A percentile compares a stretch with the other conserved stretches of the same genome.
These are phyloP conservation scores for Brachyptera risi DNA, from an alignment of 2,888 invertebrate species.

Conservation along the genomic window DNA sequence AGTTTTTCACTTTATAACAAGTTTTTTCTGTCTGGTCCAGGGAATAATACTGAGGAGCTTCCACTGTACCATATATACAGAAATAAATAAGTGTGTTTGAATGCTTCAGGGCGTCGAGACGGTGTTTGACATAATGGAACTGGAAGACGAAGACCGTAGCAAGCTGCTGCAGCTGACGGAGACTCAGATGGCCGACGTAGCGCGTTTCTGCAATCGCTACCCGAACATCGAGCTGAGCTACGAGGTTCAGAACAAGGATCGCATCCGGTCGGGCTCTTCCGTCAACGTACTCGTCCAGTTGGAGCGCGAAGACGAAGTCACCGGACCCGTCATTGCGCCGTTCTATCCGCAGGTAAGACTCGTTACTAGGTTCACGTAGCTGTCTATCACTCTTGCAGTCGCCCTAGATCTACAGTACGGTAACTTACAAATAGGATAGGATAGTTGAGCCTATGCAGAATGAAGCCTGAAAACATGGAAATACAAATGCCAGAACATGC, in stretches of 20 bases:
- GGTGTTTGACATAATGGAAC: slow-evolving; percentile 93
- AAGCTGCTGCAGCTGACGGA: slow-evolving; percentile 76
- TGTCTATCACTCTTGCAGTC: not conserved
- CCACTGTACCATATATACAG: too few relatives aligned
- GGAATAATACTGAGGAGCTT: too few relatives aligned
- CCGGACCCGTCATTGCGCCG: slow-evolving; percentile 96
- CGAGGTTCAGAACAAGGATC: slow-evolving; percentile 79
- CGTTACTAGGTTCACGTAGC: too few relatives aligned
- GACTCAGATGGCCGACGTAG: slow-evolving; percentile 94
- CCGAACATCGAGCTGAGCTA: slow-evolving; percentile 96
- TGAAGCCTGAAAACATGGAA: not conserved
- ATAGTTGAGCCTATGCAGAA: too few relatives aligned
- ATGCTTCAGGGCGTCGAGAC: slow-evolving; percentile 75
- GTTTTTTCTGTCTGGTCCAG: too few relatives aligned
- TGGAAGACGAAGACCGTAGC: slow-evolving; percentile 85
- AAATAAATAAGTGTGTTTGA: too few relatives aligned
- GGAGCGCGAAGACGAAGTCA: slow-evolving; percentile 95
- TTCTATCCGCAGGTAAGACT: slow-evolving; percentile 84
- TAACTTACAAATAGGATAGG: too few relatives aligned
- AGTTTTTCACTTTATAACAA: too few relatives aligned
- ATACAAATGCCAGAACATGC: too few relatives aligned
- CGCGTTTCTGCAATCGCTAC: slow-evolving; percentile 97
- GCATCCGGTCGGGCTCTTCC: slow-evolving; percentile 72
- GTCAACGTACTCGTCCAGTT: slow-evolving; percentile 88
- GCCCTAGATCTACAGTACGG: too few relatives aligned